Evolutionary conservation across 2,888 invertebrate genomes (phyloP).

Genomic region (Oscheius sp.): DNA sequence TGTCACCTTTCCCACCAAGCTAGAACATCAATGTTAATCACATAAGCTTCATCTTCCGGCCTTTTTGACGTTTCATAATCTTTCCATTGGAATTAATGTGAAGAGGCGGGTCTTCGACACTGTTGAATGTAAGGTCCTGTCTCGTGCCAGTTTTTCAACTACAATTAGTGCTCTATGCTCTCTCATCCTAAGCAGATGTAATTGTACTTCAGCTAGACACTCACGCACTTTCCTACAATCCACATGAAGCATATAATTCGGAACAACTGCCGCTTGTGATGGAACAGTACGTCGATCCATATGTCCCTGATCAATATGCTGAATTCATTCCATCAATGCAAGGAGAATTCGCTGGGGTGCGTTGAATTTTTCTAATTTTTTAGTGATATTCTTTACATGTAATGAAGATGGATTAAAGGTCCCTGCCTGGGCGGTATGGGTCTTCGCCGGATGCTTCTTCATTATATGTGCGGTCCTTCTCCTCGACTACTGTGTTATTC

Average conservation of each 20-base stretch:
- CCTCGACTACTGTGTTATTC: slow-evolving; percentile 65
- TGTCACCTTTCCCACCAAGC: too few species aligned
- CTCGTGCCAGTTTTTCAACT: neutral
- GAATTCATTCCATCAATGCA: slow-evolving; percentile 15
- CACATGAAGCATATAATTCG: neutral
- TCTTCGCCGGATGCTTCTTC: slow-evolving; percentile 56
- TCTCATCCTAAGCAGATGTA: slow-evolving; percentile 12
- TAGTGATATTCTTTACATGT: neutral
- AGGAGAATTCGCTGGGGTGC: slow-evolving; percentile 13
- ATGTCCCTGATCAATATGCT: neutral
- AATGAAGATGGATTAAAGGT: slow-evolving; percentile 38
- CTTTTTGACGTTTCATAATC: too few species aligned
- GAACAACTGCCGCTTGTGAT: slow-evolving; percentile 12
- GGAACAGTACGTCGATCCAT: slow-evolving; percentile 14
- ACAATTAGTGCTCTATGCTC: slow-evolving; percentile 3
- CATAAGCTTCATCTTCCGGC: too few species aligned
- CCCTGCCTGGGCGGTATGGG: slow-evolving; percentile 66
- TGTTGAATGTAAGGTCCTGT: neutral
- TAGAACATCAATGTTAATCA: too few species aligned
- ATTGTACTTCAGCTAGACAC: slow-evolving; percentile 6
- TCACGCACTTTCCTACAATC: neutral
- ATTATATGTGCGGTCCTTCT: slow-evolving; percentile 61
- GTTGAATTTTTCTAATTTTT: neutral
- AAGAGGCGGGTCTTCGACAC: neutral
- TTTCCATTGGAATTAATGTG: neutral